Conservation (phyloP, 1,140 invertebrate species). For the Procambarus clarkii region DNA sequence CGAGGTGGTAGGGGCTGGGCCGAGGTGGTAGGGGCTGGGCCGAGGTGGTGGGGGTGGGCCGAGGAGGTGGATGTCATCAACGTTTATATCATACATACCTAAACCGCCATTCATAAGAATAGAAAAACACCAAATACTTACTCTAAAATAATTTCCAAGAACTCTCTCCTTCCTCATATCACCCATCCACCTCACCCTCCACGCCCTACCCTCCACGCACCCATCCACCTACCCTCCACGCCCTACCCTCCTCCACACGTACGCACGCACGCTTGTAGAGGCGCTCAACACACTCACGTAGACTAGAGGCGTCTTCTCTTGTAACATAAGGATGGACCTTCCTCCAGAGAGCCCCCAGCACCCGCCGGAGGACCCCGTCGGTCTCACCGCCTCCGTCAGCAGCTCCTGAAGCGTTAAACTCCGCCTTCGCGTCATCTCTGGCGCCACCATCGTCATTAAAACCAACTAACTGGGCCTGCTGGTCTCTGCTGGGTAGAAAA, state of each 20-base stretch:
- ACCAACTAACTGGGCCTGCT: neutral
- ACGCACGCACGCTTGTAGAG: neutral
- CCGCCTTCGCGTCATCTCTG: neutral
- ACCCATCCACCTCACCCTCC: too few relatives aligned
- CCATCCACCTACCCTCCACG: neutral
- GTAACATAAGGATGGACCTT: neutral
- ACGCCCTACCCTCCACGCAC: too few relatives aligned
- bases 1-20: too few relatives aligned
- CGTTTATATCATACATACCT: too few relatives aligned
- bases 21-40: too few relatives aligned
- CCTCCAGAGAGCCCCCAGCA: neutral
- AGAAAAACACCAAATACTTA: too few relatives aligned
- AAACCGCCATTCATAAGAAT: too few relatives aligned
- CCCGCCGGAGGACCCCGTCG: neutral
- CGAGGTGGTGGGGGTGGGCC: too few relatives aligned
- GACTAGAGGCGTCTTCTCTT: neutral
- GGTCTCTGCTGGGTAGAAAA: neutral
- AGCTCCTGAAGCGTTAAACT: neutral
- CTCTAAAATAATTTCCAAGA: too few relatives aligned
- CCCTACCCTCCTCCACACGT: too few relatives aligned
- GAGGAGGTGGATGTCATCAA: too few relatives aligned
- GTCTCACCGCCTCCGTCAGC: neutral
- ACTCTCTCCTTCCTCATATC: too few relatives aligned
- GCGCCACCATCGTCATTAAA: neutral
- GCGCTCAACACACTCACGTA: neutral